Evolutionary conservation across 2,113 vertebrate genomes (phyloP).

Genomic region (Anthoscopus minutus): DNA sequence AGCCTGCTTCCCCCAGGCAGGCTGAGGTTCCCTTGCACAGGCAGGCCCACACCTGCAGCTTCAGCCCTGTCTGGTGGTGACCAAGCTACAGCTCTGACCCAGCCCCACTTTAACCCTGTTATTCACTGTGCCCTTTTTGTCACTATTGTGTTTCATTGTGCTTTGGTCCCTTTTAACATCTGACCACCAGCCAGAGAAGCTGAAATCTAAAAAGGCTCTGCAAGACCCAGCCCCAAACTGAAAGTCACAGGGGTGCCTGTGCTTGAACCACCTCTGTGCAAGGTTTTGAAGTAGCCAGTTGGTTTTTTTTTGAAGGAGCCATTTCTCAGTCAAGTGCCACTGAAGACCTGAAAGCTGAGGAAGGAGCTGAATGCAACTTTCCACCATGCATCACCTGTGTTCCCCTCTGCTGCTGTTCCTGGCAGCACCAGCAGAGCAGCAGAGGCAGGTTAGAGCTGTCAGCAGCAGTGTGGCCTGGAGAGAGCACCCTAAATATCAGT

Average conservation of each 20-base stretch:
- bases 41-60: not conserved
- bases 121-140: not conserved
- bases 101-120: not conserved
- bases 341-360: not conserved
- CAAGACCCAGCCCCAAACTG: not conserved
- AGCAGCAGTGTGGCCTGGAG: not conserved
- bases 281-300: not conserved
- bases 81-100: not conserved
- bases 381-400: fast-evolving
- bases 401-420: too few relatives aligned
- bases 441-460: not conserved
- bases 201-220: not conserved
- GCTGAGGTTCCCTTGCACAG: not conserved
- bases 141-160: not conserved
- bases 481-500: not conserved
- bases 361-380: not conserved
- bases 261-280: not conserved
- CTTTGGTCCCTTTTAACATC: not conserved
- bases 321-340: not conserved
- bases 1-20: not conserved
- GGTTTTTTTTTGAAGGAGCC: too few relatives aligned
- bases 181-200: not conserved
- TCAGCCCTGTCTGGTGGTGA: not conserved
- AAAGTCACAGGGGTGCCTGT: not conserved
- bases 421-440: not conserved